Evolutionary conservation across 1,140 invertebrate species (phyloP), one percentile per base, ranked within the genome.

Genomic region (Magallana gigas): DNA sequence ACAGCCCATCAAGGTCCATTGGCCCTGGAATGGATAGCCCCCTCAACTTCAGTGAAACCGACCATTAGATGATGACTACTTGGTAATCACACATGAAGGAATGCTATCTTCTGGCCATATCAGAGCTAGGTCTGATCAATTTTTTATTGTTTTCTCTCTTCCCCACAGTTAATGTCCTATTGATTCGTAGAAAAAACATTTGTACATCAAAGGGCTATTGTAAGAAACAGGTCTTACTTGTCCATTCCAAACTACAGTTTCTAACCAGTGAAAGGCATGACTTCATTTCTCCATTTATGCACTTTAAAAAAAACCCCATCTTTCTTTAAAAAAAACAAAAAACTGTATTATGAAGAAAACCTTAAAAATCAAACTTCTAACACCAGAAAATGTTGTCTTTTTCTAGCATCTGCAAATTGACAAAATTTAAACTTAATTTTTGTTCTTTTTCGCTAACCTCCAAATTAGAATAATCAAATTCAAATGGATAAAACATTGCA

Each of bases 61-160:
- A 76, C 68, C 68, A 36, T 76, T 29, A 76, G 68, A 76, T 76
- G 68, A 76, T 18, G 68, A 29, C 23, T 76, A 0, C 23, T 29
- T 12, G 9, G 68, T 36, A 76, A 76, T 76, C 68, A 76, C 68
- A 76, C 23, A 76, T 76, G 29, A 36, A 76, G 68, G 68, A 76
- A 18, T 76, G 18, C 68, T 76, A 76, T 76, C 68, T 76, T 29
- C 23, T 76, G 68, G 18, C 68, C 29, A 76, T 36, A 76, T 76
- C 68, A 29, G 5, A 76, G 68, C 29, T 29, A 18, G 7, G 23
- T 76, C 29, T 76, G 68, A 76, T 76, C 68, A 76, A 76, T 76
- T 76, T 76, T 76, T 76, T 76, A 76, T 76, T 76, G 68, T 76
- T 76, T 76, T 76, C 68, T 76, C 60, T 62, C 68, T 76, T 29